Base-by-base conservation (phyloP, 1,140 invertebrate genomes). In the Drosophila carrolli region DNA sequence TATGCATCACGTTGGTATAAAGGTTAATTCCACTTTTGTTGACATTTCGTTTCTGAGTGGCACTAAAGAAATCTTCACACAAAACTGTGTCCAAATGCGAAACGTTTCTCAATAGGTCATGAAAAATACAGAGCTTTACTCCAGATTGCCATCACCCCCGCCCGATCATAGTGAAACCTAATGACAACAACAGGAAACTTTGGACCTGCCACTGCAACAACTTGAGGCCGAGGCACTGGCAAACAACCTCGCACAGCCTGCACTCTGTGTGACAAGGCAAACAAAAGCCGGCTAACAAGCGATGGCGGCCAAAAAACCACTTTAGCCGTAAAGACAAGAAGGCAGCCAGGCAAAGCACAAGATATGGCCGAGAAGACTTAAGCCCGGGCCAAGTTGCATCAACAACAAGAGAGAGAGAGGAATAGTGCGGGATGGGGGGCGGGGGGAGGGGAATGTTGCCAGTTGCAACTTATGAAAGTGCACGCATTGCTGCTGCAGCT, bases 381-480 rank as follows among this genome's bases (percentile, higher is more conserved):
- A 71, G 67, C 51, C 67, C 9, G 66, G 63, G 29, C 71, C 58
- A 44, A 55, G 37, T 71, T 72, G 55, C n/a, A 50, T 35, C 38
- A 58, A 32, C 29, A 14, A 29, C 14, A 32, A 3, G 27, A 14
- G 27, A 44, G 43, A 48, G 56, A 10, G 23, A 19, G 29, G 19
- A 46, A 23, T 23, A 23, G 23, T 5, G n/a, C n/a, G n/a, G n/a
- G n/a, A n/a, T n/a, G 43, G 23, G 11, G 13, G 13, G 16, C 16
- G 16, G 8, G 61, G 47, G 23, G 46, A 13, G 14, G 27, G 59
- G 23, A 78, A 84, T 75, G 75, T 75, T 66, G 46, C 86, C 61
- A 81, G 70, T 78, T 86, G 83, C 82, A 65, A 88, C 84, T 88
- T 88, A 88, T 88, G 84, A 89, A 89, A 88, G 79, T 88, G 84